phyloP scores from a whole-genome alignment of 2,797 vertebrate genomes.

The Danio kyathit region DNA sequence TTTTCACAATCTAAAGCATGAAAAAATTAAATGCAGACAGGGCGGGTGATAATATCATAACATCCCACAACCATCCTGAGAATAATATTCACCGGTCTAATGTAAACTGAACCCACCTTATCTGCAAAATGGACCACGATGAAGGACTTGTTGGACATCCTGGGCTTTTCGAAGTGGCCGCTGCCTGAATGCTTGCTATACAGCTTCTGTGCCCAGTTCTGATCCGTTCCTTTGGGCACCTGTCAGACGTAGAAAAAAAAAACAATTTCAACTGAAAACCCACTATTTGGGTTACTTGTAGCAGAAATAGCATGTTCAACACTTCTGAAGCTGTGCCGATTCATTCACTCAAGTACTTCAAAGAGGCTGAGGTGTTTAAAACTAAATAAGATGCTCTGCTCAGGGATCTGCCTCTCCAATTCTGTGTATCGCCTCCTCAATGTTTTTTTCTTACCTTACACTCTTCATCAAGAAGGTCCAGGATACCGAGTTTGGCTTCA shows the following conservation, averaged over 20 bases:
- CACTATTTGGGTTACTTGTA: slow-evolving; percentile 53
- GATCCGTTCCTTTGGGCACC: slow-evolving; percentile 95
- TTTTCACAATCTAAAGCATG: background rate
- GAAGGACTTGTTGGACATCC: slow-evolving; percentile 94
- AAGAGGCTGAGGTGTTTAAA: slow-evolving; percentile 45
- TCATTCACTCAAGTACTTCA: slow-evolving; percentile 56
- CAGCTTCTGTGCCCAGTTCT: slow-evolving; percentile 95
- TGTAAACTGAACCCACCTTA: slow-evolving; percentile 79
- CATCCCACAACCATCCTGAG: background rate
- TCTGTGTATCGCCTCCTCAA: background rate
- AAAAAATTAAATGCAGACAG: background rate
- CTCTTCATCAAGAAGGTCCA: slow-evolving; percentile 96
- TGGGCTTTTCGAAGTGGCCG: slow-evolving; percentile 94
- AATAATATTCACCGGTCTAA: background rate
- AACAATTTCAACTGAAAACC: slow-evolving; percentile 13
- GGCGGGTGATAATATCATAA: background rate
- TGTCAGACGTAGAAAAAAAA: slow-evolving; percentile 61
- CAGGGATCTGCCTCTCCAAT: background rate
- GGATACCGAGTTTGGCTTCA: slow-evolving; percentile 91
- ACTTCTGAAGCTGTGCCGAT: slow-evolving; percentile 46
- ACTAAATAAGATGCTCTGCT: slow-evolving; percentile 24
- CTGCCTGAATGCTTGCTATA: slow-evolving; percentile 82
- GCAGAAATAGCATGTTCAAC: slow-evolving; percentile 44
- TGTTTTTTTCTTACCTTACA: slow-evolving; percentile 84
- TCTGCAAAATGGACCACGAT: slow-evolving; percentile 93